A percentile compares a stretch with the other conserved stretches of the same genome.
Evolutionary conservation across 1,140 invertebrate genomes (phyloP).

Genomic region (Papilio machaon): DNA sequence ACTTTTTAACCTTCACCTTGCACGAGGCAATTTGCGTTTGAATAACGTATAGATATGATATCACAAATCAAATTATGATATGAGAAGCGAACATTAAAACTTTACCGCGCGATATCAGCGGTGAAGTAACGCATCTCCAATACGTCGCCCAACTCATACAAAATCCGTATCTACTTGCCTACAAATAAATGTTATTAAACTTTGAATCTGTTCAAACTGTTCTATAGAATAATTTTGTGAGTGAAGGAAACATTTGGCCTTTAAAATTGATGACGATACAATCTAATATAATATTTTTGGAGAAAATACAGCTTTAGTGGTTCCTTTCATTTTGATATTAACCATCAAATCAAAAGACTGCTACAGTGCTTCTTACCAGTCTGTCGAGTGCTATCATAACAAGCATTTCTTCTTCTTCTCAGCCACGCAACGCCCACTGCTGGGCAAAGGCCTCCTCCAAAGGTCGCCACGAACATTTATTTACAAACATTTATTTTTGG

Average conservation of each 20-base stretch:
- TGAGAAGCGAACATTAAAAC: conserved; percentile 31
- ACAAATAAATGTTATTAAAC: background rate
- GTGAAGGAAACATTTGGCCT: no score
- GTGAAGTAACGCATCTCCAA: background rate
- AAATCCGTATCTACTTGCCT: background rate
- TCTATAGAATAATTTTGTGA: background rate
- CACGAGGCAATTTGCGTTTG: background rate
- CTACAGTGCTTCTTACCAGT: no score
- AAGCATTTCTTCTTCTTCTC: no score
- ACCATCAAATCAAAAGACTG: no score
- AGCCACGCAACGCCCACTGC: no score
- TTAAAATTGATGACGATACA: no score
- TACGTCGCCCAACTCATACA: background rate
- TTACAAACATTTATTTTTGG: no score
- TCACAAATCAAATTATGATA: background rate
- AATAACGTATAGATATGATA: conserved; percentile 9
- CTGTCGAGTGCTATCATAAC: no score
- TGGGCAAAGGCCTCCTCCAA: no score
- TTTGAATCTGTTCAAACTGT: conserved; percentile 1
- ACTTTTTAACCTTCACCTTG: background rate
- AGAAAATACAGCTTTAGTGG: background rate
- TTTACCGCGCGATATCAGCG: background rate
- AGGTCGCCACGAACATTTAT: no score
- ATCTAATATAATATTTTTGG: background rate
- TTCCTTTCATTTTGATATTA: background rate